phyloP scores from a whole-genome alignment of 2,888 invertebrate species.

The Spodoptera picta region DNA sequence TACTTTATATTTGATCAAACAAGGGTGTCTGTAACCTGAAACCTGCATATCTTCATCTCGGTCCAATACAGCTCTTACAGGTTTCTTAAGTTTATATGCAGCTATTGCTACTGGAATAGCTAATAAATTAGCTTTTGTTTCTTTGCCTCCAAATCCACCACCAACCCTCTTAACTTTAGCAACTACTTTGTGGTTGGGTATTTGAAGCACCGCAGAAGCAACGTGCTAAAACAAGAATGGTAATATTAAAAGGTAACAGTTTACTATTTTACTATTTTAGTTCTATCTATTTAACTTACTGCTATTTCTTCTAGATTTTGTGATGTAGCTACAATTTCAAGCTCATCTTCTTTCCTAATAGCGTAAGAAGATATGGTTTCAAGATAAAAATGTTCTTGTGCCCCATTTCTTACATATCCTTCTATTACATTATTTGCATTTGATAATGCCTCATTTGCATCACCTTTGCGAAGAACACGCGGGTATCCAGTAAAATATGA shows the following conservation, averaged over 20 bases:
- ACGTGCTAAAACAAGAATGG: slow-evolving; percentile 82
- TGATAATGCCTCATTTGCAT: slow-evolving; percentile 90
- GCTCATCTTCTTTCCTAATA: slow-evolving; percentile 93
- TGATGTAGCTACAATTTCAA: slow-evolving; percentile 94
- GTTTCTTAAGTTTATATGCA: slow-evolving; percentile 91
- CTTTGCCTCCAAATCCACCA: slow-evolving; percentile 97
- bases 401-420: slow-evolving; percentile 92
- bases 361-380: slow-evolving; percentile 92
- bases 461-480: slow-evolving; percentile 89
- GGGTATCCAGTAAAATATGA: slow-evolving; percentile 91
- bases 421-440: slow-evolving; percentile 90
- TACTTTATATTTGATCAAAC: slow-evolving; percentile 92
- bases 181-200: slow-evolving; percentile 91
- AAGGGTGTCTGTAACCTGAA: slow-evolving; percentile 94
- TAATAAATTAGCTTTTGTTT: slow-evolving; percentile 90
- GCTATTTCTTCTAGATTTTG: slow-evolving; percentile 94
- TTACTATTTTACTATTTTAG: too few species aligned
- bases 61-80: slow-evolving; percentile 93
- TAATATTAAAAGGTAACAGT: background rate
- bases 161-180: slow-evolving; percentile 93
- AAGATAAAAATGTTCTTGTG: slow-evolving; percentile 97
- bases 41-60: slow-evolving; percentile 96
- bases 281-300: slow-evolving; percentile 72
- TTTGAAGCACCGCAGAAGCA: slow-evolving; percentile 89
- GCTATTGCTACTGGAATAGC: slow-evolving; percentile 92